Evolutionary conservation across 92 coral and sea anemone genomes (phyloP).

Genomic region (Scolanthus callimorphus): DNA sequence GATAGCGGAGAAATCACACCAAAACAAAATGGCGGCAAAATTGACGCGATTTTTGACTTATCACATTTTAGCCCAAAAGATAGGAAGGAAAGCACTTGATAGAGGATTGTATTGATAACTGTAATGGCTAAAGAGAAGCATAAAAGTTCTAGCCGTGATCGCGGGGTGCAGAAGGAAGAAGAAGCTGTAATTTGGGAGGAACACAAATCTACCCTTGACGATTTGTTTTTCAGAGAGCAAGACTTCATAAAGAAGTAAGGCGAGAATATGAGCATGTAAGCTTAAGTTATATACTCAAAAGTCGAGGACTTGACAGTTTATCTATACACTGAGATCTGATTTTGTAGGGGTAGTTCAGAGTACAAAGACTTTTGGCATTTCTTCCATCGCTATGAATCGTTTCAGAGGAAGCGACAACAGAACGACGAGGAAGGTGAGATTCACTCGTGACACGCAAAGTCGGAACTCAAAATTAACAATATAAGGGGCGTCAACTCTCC

Average conservation of each 20-base stretch:
- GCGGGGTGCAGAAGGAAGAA: constrained; percentile 25
- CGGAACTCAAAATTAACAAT: no score
- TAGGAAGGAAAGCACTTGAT: no score
- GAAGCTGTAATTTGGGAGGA: constrained; percentile 63
- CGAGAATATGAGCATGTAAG: not conserved
- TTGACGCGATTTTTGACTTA: not conserved
- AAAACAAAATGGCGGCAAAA: constrained; percentile 48
- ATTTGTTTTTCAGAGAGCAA: constrained; percentile 73
- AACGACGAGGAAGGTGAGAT: constrained; percentile 14
- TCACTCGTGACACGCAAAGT: no score
- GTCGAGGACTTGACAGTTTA: not conserved
- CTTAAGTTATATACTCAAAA: not conserved
- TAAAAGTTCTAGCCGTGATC: constrained; percentile 10
- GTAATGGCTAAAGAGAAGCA: constrained; percentile 3
- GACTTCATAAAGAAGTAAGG: constrained; percentile 81
- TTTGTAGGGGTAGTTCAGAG: constrained; percentile 74
- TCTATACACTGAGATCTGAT: not conserved
- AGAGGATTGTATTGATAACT: not conserved
- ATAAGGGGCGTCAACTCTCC: no score
- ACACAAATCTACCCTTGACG: constrained; percentile 63
- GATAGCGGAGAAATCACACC: no score
- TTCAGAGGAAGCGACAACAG: constrained; percentile 50
- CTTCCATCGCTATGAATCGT: constrained; percentile 84
- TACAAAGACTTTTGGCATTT: constrained; percentile 96
- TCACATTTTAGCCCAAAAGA: no score